Conservation (phyloP, 2,888 invertebrate genomes). For the Eutolmus rufibarbis region DNA sequence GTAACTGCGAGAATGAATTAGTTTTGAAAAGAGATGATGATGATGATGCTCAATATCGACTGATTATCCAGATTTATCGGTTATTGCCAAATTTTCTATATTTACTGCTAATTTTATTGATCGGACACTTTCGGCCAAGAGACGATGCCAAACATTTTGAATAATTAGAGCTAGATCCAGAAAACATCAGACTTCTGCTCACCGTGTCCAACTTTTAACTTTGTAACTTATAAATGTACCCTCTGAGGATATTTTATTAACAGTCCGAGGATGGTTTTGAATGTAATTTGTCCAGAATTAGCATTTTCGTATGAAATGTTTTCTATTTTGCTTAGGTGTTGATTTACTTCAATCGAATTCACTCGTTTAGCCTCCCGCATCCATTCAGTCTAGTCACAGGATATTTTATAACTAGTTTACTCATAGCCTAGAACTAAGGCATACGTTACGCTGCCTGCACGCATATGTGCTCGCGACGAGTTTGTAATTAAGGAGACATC, state of each 20-base stretch:
- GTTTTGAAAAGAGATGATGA: constrained; percentile 22
- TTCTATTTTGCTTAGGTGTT: constrained; percentile 34
- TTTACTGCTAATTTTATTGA: not conserved
- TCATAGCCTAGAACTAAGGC: constrained; percentile 12
- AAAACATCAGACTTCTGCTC: not conserved
- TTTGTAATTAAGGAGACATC: constrained; percentile 19
- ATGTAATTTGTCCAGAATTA: constrained; percentile 17
- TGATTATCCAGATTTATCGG: constrained; percentile 41
- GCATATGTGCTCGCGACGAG: constrained; percentile 12
- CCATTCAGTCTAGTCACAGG: constrained; percentile 24
- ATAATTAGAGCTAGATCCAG: not conserved
- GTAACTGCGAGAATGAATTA: not conserved
- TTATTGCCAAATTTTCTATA: constrained; percentile 24
- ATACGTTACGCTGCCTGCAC: not conserved
- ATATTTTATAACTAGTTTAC: constrained; percentile 19
- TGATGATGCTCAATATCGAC: constrained; percentile 48
- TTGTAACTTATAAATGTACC: not conserved
- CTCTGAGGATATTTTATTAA: not conserved
- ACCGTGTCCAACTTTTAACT: not conserved
- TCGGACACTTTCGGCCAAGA: not conserved
- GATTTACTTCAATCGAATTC: not conserved
- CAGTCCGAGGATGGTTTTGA: not conserved
- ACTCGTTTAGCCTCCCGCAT: not conserved
- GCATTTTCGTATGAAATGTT: constrained; percentile 37
- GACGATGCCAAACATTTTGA: not conserved